Evolutionary conservation across 1,140 invertebrate species (phyloP), one percentile per base, ranked within the genome.

Genomic region (Drosophila arizonae): DNA sequence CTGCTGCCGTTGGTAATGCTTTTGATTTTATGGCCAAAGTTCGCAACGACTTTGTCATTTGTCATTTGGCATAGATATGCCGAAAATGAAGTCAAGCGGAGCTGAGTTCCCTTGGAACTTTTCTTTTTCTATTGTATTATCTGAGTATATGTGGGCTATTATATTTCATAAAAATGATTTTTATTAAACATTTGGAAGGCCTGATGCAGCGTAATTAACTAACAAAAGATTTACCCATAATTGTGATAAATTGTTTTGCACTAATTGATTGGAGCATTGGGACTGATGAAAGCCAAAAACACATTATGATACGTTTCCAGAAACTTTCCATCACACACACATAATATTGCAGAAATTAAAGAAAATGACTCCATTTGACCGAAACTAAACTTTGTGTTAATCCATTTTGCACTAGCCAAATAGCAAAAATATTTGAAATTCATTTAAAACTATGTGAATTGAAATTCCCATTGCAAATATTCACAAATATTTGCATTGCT

Each of bases 31-130:
- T 72, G 70, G 70, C 63, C 24, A 86, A 85, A 86, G 62, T 86
- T 73, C 52, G 62, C 81, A 60, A 77, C 39, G 74, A 71, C 66
- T 81, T 77, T 72, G 70, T 75, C 81, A 84, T 84, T 84, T 84
- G 81, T 84, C 81, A 80, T 74, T 74, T 69, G 65, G 46, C 63
- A 36, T 41, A 58, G 62, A 67, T 71, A 58, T 67, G 65, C 15
- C 77, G 66, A 84, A 82, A 84, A 84, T 84, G 45, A 85, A 86
- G 65, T 73, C 68, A 70, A 61, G 48, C 68, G 57, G 30, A 69
- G 52, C 43, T 74, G 77, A 85, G 74, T 72, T 74, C 26, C 65
- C 71, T 62, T 52, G 50, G 45, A 81, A 86, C 65, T 77, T 84
- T 80, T 85, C 30, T 68, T 67, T 63, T 41, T 65, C 61, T 48